Conservation (phyloP, 2,113 vertebrate species). For the Zosterops lateralis region DNA sequence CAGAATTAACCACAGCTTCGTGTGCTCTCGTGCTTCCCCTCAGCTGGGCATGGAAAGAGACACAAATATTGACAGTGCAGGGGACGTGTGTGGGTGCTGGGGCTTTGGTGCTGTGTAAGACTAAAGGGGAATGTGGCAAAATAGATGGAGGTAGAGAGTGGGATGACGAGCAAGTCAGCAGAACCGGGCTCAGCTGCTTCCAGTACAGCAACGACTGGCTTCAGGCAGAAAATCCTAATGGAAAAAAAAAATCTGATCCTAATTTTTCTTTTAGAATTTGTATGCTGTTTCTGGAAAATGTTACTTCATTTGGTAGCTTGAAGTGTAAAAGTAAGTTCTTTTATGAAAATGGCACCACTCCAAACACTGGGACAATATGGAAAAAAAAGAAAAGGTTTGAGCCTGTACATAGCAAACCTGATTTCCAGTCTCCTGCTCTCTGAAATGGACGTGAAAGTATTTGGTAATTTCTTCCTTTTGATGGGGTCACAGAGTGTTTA, state of each 20-base stretch:
- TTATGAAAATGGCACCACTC: not conserved
- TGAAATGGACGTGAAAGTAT: not conserved
- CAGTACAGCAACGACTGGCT: not conserved
- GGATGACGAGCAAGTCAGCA: not conserved
- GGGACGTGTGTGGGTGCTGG: not conserved
- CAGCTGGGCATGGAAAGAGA: not conserved
- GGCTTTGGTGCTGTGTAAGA: not conserved
- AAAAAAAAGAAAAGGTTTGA: not conserved
- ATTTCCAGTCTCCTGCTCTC: not conserved
- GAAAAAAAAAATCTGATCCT: not conserved
- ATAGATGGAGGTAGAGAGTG: not conserved
- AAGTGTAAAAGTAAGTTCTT: not conserved
- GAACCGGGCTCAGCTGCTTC: not conserved
- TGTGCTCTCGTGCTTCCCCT: not conserved
- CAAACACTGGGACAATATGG: not conserved
- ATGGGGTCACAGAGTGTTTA: not conserved
- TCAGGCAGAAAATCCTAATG: not conserved
- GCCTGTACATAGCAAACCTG: not conserved
- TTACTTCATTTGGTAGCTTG: not conserved
- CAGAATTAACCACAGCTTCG: conserved; percentile 17
- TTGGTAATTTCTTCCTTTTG: not conserved
- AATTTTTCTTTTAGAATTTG: not conserved
- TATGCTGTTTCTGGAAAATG: not conserved
- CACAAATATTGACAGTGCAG: not conserved
- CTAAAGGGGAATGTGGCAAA: not conserved